phyloP scores from a whole-genome alignment of 2,888 invertebrate genomes.

The Platypus cylindrus region DNA sequence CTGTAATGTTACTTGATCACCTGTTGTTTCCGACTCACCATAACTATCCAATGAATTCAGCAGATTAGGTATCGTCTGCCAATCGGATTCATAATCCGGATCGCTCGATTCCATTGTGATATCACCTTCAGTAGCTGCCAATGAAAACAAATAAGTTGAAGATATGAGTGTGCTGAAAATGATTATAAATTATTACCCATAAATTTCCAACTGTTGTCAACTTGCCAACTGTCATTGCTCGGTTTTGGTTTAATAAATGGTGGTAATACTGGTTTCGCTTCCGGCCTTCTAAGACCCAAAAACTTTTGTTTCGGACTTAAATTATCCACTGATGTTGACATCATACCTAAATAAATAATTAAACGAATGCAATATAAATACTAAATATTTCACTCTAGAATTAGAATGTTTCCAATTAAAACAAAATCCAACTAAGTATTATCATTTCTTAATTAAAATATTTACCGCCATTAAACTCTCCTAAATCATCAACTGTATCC shows the following conservation, averaged over 20 bases:
- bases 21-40: slow-evolving; percentile 39
- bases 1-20: slow-evolving; percentile 56
- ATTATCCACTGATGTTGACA: slow-evolving; percentile 60
- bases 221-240: slow-evolving; percentile 57
- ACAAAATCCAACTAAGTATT: not conserved
- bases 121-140: slow-evolving; percentile 42
- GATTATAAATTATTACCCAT: slow-evolving; percentile 46
- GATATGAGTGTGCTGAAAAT: not conserved
- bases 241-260: slow-evolving; percentile 44
- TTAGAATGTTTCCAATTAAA: not conserved
- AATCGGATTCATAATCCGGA: slow-evolving; percentile 43
- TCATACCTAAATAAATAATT: slow-evolving; percentile 24
- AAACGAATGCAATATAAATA: not conserved
- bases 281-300: slow-evolving; percentile 37
- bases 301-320: slow-evolving; percentile 37
- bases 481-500: slow-evolving; percentile 36
- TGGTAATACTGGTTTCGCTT: slow-evolving; percentile 59
- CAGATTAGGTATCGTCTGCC: slow-evolving; percentile 34
- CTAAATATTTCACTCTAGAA: not conserved
- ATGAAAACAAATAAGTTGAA: no score
- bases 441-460: not conserved
- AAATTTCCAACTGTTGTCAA: slow-evolving; percentile 86
- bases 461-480: slow-evolving; percentile 25
- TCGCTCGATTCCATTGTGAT: slow-evolving; percentile 36
- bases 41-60: slow-evolving; percentile 34